Percentiles rank a stretch among this genome's conserved stretches.
These are phyloP conservation scores for Leucophenga montana DNA, from an alignment of 2,888 invertebrate genomes.

Conservation along the genomic window DNA sequence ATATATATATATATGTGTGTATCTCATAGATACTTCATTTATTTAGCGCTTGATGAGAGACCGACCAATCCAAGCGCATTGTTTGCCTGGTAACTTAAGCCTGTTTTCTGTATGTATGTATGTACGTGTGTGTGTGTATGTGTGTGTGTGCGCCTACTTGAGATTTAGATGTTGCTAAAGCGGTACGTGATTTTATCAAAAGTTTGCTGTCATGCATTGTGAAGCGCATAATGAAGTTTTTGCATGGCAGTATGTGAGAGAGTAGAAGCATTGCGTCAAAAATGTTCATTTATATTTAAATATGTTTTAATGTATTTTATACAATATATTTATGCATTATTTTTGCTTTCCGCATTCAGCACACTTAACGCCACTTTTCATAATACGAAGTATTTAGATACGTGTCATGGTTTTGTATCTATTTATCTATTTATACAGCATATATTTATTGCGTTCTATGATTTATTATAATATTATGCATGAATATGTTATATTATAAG, in stretches of 20 bases:
- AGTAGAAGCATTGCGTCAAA: background rate
- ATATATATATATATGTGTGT: background rate
- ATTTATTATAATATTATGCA: slow-evolving; percentile 65
- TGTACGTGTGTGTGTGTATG: background rate
- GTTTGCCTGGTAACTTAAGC: slow-evolving; percentile 15
- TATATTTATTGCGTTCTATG: slow-evolving; percentile 60
- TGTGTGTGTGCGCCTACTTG: background rate
- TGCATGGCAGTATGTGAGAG: background rate
- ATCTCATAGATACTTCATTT: background rate
- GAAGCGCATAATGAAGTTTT: background rate
- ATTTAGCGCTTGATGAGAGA: background rate
- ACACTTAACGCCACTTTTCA: no score
- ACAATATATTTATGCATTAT: background rate
- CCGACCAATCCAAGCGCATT: background rate
- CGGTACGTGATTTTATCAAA: slow-evolving; percentile 23
- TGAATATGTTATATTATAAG: slow-evolving; percentile 43
- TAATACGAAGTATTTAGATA: background rate
- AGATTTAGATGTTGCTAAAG: slow-evolving; percentile 3
- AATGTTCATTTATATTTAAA: slow-evolving; percentile 3
- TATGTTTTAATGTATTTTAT: background rate
- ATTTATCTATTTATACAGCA: background rate
- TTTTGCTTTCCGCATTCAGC: background rate
- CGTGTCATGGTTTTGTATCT: background rate
- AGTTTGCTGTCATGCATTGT: slow-evolving; percentile 1
- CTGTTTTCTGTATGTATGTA: background rate